These are phyloP conservation scores for Aleadryas rufinucha DNA, from an alignment of 2,113 vertebrate species.

Conservation along the genomic window DNA sequence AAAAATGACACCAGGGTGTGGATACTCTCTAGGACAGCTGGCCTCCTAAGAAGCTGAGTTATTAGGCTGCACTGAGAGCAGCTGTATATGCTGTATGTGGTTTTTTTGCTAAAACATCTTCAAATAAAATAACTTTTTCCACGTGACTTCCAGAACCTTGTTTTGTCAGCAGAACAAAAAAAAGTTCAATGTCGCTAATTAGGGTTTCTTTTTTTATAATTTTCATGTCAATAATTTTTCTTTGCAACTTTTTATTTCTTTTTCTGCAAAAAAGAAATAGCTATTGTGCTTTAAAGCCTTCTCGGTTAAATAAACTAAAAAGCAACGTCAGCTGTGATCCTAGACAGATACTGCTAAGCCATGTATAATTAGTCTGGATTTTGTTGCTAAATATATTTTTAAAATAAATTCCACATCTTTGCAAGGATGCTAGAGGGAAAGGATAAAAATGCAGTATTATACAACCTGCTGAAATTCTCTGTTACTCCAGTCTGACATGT, in stretches of 20 bases:
- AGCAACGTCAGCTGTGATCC: not conserved
- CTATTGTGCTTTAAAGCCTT: not conserved
- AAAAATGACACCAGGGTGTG: not conserved
- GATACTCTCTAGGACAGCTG: not conserved
- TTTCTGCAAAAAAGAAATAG: not conserved
- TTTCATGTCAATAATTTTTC: not conserved
- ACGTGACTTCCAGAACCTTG: conserved; percentile 42
- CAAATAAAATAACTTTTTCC: conserved; percentile 57
- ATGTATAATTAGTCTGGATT: not conserved
- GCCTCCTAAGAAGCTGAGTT: not conserved
- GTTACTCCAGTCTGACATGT: not conserved
- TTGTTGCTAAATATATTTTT: not conserved
- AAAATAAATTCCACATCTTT: not conserved
- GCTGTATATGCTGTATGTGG: too few species aligned
- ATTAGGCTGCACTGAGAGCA: not conserved
- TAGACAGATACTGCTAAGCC: not conserved
- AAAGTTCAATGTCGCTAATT: conserved; percentile 25
- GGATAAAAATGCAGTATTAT: not conserved
- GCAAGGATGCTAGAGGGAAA: not conserved
- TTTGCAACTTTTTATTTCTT: not conserved
- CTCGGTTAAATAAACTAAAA: not conserved
- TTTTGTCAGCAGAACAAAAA: conserved; percentile 43
- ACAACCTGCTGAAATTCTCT: not conserved
- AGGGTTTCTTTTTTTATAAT: not conserved
- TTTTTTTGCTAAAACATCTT: conserved; percentile 50